Evolutionary conservation across 2,888 invertebrate genomes (phyloP), one percentile per base, ranked within the genome.

Genomic region (Caenorhabditis uteleia): DNA sequence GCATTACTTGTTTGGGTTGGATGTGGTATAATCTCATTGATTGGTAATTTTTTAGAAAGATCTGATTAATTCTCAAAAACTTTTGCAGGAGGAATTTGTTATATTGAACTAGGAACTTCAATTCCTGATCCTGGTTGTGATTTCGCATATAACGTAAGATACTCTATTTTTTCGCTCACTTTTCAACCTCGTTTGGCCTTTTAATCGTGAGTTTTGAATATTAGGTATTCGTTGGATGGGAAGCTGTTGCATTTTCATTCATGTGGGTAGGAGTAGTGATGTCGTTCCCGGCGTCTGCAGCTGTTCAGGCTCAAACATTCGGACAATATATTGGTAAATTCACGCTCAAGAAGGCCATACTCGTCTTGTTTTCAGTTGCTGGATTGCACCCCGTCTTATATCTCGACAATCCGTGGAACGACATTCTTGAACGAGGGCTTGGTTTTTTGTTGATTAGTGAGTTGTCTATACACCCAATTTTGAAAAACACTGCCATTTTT

Each of bases 91-190:
- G 92, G 92, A 0, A 87, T 92, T 5, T 92, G 91, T 83, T 92
- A 91, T 83, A 91, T 92, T 2, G 93, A 93, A 84, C 87, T 93
- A 62, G 93, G 93, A 18, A 92, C 92, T 0, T 89, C 90, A 34
- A 91, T 93, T 72, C 90, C 59, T 16, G 77, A 75, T 33, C 74
- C 75, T 2, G 76, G 76, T 18, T 80, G 80, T 49, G 82, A 81
- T 55, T 81, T 81, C 54, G 80, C 81, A n/a, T 81, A 82, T 46
- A 69, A 60, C 39, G 60, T 65, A 23, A 18, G 48, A 31, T n/a
- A n/a, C n/a, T n/a, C n/a, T 29, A 10, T 34, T 16, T 49, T 36
- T 16, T 25, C 18, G 20, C 44, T 36, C 10, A 16, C 18, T 34
- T 36, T 34, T 34, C 6, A 20, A 31, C n/a, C 8, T 31, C 21